Conservation (phyloP, 35 echinoderm and acorn worm species). For the Ptychodera flava region DNA sequence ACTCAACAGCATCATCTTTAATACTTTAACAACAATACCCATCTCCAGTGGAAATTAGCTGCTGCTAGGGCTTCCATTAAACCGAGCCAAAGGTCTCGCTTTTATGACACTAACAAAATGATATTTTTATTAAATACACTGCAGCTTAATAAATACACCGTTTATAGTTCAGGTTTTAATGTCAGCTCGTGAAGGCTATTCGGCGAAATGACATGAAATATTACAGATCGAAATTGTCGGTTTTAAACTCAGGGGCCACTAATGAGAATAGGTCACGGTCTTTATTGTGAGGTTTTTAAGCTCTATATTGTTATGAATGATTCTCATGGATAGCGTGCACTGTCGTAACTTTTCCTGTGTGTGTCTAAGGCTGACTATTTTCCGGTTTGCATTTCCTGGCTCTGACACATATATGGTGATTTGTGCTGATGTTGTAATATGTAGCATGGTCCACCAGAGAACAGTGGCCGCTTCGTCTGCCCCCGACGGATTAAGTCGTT, state of each 20-base stretch:
- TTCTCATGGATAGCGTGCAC: not conserved
- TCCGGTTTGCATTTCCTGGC: not conserved
- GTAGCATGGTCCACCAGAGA: not conserved
- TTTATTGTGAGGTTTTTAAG: not conserved
- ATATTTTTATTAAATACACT: constrained; percentile 2
- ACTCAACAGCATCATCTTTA: no score
- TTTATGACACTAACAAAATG: not conserved
- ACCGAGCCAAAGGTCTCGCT: not conserved
- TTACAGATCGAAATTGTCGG: not conserved
- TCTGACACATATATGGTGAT: not conserved
- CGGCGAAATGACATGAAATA: not conserved
- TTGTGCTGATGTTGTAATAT: not conserved
- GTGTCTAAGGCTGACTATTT: not conserved
- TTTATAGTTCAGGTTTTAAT: not conserved
- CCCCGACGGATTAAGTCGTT: not conserved
- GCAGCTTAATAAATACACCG: not conserved
- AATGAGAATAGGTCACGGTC: not conserved
- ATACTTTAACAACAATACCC: no score
- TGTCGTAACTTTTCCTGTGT: not conserved
- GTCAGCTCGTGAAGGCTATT: not conserved
- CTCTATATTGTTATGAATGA: not conserved
- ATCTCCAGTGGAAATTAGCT: no score
- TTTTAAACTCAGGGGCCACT: not conserved
- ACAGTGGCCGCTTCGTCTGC: not conserved
- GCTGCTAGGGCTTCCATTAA: not conserved